Percentiles rank a stretch among this genome's conserved stretches.
Conservation (phyloP, 2,888 invertebrate genomes). For the Aplocera efformata region DNA sequence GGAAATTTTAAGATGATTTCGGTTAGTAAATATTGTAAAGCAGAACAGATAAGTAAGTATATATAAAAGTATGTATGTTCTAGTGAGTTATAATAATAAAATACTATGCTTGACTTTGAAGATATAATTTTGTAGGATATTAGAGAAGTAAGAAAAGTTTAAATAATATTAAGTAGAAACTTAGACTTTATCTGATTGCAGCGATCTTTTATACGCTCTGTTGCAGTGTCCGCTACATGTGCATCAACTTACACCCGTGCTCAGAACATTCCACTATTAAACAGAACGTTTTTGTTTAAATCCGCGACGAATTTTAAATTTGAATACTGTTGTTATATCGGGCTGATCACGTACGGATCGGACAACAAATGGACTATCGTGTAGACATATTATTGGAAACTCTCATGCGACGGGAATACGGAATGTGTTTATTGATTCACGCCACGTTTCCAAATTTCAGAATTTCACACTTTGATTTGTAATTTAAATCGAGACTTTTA, state of each 20-base stretch:
- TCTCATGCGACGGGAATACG: slow-evolving; percentile 71
- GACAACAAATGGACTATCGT: no score
- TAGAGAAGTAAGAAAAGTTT: no score
- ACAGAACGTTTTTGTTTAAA: slow-evolving; percentile 79
- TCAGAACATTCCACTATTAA: slow-evolving; percentile 67
- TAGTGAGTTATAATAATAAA: no score
- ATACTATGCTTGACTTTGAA: no score
- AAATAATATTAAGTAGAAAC: no score
- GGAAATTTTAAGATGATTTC: no score
- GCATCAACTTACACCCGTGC: slow-evolving; percentile 54
- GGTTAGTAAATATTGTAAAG: no score
- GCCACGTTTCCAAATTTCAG: slow-evolving; percentile 48
- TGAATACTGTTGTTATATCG: slow-evolving; percentile 74
- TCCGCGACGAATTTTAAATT: slow-evolving; percentile 75
- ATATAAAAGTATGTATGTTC: no score
- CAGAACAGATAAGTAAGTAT: no score
- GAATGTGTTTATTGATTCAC: slow-evolving; percentile 72
- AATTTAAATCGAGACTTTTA: slow-evolving; percentile 34
- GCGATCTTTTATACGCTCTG: background rate
- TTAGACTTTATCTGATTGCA: no score
- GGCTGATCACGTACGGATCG: slow-evolving; percentile 63
- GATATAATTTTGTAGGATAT: no score
- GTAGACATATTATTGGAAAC: slow-evolving; percentile 45
- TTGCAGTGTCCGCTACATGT: slow-evolving; percentile 11
- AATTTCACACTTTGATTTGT: slow-evolving; percentile 57